These are phyloP conservation scores for Nemurella pictetii DNA, from an alignment of 2,888 invertebrate genomes.

Conservation along the genomic window DNA sequence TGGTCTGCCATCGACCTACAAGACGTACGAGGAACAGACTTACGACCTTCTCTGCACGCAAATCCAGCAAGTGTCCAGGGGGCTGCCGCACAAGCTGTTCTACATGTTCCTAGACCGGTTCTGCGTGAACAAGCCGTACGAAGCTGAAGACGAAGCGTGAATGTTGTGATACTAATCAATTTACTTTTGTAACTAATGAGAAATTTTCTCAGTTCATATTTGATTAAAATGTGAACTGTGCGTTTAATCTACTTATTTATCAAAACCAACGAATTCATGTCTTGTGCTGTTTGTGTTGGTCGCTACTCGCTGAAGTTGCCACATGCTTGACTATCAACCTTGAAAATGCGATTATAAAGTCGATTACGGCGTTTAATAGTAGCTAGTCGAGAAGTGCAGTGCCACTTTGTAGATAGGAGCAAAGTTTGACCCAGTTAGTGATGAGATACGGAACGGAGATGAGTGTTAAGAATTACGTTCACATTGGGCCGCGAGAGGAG, in stretches of 20 bases:
- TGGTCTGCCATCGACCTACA: slow-evolving; percentile 73
- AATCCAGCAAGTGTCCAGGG: slow-evolving; percentile 81
- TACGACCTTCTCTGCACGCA: slow-evolving; percentile 79
- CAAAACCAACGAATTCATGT: background rate
- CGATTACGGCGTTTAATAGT: background rate
- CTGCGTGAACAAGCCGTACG: slow-evolving; percentile 53
- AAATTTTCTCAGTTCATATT: background rate
- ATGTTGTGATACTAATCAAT: background rate
- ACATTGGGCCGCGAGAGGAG: background rate
- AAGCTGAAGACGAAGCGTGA: background rate
- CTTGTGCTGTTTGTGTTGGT: background rate
- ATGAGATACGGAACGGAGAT: background rate
- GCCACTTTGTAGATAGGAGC: background rate
- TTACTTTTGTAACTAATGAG: background rate
- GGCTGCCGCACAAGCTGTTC: slow-evolving; percentile 79
- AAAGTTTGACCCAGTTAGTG: background rate
- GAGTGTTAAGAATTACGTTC: background rate
- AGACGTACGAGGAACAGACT: slow-evolving; percentile 80
- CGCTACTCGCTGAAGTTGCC: too few relatives aligned
- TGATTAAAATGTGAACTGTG: background rate
- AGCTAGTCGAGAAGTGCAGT: background rate
- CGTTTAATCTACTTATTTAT: background rate
- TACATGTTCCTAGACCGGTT: slow-evolving; percentile 80
- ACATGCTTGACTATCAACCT: background rate
- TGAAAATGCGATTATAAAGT: background rate